Evolutionary conservation across 1,140 invertebrate genomes (phyloP).

Genomic region (Leptopilina boulardi): DNA sequence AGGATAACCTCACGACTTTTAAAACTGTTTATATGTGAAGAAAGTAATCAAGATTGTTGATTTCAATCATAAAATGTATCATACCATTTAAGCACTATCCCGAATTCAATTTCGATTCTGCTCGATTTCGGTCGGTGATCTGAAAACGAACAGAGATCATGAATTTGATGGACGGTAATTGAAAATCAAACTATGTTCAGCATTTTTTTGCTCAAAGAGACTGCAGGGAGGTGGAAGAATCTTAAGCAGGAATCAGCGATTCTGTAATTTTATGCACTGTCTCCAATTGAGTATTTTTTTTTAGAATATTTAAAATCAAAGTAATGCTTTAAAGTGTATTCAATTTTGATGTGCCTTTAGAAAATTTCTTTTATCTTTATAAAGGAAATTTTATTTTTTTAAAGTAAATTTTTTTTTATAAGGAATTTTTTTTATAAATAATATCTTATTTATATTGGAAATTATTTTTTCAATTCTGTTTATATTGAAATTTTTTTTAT

Average conservation of each 20-base stretch:
- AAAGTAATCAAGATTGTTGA: constrained; percentile 16
- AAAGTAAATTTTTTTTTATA: background rate
- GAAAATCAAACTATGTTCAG: constrained; percentile 25
- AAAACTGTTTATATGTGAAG: constrained; percentile 32
- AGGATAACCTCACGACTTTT: constrained; percentile 6
- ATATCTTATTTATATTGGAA: background rate
- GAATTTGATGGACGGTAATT: background rate
- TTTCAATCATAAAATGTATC: constrained; percentile 23
- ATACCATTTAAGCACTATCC: background rate
- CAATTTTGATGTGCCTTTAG: constrained; percentile 22
- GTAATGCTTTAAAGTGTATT: background rate
- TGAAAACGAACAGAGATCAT: background rate
- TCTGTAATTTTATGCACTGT: constrained; percentile 1
- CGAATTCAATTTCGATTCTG: constrained; percentile 4
- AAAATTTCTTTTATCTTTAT: constrained; percentile 10
- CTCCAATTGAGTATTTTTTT: background rate
- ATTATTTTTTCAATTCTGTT: too few species aligned
- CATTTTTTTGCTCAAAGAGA: constrained; percentile 18
- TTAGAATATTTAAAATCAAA: background rate
- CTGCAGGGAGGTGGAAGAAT: constrained; percentile 22
- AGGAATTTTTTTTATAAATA: background rate
- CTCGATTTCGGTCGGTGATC: background rate
- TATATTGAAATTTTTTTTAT: too few species aligned
- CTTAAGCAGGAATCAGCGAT: constrained; percentile 16
- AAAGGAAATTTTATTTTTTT: background rate